A percentile compares a stretch with the other conserved stretches of the same genome.
phyloP scores from a whole-genome alignment of 2,797 vertebrate genomes.

The Argentina silus region DNA sequence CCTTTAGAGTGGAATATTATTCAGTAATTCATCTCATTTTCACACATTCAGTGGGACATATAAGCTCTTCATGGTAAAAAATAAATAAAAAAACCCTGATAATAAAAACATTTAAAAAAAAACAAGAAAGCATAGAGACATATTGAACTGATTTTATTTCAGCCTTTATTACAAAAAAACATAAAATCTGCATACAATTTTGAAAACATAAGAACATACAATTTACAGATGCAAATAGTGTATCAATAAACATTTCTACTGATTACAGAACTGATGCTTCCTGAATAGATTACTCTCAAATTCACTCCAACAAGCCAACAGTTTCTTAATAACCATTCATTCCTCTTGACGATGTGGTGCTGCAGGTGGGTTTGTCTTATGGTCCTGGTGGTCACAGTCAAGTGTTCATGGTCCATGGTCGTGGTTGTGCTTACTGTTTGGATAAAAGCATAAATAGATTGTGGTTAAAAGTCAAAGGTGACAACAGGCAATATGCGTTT shows the following conservation, averaged over 20 bases:
- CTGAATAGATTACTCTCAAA: background rate
- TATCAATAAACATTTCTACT: conserved; percentile 4
- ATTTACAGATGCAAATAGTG: conserved; percentile 30
- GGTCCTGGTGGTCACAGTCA: conserved; percentile 5
- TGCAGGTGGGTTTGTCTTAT: background rate
- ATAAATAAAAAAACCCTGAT: background rate
- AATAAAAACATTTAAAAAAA: background rate
- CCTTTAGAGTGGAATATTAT: too few species aligned
- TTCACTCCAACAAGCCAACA: background rate
- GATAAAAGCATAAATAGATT: background rate
- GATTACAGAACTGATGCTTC: conserved; percentile 1
- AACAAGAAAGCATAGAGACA: background rate
- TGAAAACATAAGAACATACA: conserved; percentile 9
- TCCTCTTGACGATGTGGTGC: conserved; percentile 24
- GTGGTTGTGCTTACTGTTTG: conserved; percentile 28
- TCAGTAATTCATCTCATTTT: too few species aligned
- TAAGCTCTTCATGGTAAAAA: too few species aligned
- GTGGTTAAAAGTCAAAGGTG: background rate
- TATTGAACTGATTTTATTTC: background rate
- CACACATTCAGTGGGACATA: too few species aligned
- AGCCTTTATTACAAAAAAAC: conserved; percentile 49
- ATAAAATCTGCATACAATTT: background rate
- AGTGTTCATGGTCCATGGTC: conserved; percentile 24
- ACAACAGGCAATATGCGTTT: too few species aligned
- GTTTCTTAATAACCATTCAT: conserved; percentile 23